Evolutionary conservation across 2,797 vertebrate species (phyloP).

Genomic region (Antrozous pallidus): DNA sequence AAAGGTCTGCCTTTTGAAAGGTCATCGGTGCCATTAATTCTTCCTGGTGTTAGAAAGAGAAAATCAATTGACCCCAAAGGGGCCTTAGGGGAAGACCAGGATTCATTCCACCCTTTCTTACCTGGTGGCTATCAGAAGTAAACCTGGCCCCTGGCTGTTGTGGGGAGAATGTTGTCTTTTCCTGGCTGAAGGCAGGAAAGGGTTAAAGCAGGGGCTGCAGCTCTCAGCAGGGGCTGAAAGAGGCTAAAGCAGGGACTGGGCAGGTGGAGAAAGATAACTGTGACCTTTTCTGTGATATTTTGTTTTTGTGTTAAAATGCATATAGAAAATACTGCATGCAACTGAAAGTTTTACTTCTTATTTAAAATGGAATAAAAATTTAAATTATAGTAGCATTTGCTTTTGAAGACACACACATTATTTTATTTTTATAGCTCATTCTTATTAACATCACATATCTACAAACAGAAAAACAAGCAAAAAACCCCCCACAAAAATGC

Average conservation of each 20-base stretch:
- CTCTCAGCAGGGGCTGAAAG: background rate
- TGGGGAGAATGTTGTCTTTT: background rate
- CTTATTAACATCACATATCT: background rate
- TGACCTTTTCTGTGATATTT: background rate
- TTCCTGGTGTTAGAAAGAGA: background rate
- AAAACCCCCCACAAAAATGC: background rate
- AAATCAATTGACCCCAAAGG: background rate
- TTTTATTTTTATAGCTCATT: background rate
- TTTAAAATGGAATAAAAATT: background rate
- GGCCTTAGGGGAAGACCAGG: background rate
- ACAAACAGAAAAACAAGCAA: background rate
- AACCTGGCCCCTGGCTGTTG: background rate
- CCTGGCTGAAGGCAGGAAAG: background rate
- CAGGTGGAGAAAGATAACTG: background rate
- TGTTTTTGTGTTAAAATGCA: background rate
- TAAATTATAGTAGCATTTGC: background rate
- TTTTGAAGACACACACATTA: background rate
- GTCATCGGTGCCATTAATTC: background rate
- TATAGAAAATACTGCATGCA: background rate
- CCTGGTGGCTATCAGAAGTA: too few relatives aligned
- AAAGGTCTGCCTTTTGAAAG: conserved; percentile 2
- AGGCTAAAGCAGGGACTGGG: background rate
- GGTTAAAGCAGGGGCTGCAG: background rate
- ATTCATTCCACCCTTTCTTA: background rate
- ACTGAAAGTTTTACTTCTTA: background rate